phyloP scores from a whole-genome alignment of 2,797 vertebrate species.

The Myotis planiceps region DNA sequence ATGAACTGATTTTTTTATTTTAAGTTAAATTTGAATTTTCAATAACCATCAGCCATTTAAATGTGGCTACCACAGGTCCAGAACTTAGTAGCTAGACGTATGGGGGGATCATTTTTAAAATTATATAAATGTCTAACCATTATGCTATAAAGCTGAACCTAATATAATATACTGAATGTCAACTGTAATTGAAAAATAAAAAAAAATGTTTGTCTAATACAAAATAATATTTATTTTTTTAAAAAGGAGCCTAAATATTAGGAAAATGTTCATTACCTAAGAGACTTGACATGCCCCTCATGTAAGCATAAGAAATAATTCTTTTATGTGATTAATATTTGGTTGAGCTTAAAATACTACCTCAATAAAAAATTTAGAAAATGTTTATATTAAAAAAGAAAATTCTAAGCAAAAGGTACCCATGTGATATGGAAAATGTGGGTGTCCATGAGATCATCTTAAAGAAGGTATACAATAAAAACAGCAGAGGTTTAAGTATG shows the following conservation, averaged over 20 bases:
- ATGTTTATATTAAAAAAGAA: not conserved
- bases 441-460: not conserved
- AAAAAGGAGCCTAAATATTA: not conserved
- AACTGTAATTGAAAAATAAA: not conserved
- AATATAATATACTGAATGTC: not conserved
- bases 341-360: not conserved
- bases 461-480: not conserved
- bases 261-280: slow-evolving; percentile 23
- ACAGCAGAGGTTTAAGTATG: not conserved
- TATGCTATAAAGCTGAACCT: not conserved
- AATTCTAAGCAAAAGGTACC: not conserved
- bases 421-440: not conserved
- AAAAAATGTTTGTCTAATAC: not conserved
- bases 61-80: not conserved
- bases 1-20: not conserved
- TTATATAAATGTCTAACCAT: not conserved
- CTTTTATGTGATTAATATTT: slow-evolving; percentile 1
- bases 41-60: not conserved
- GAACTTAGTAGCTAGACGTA: not conserved
- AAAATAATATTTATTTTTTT: not conserved
- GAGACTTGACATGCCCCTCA: not conserved
- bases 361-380: not conserved
- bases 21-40: not conserved
- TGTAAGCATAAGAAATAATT: not conserved
- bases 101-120: not conserved